Base-by-base conservation (phyloP, 2,113 vertebrate species). In the Theristicus caerulescens region DNA sequence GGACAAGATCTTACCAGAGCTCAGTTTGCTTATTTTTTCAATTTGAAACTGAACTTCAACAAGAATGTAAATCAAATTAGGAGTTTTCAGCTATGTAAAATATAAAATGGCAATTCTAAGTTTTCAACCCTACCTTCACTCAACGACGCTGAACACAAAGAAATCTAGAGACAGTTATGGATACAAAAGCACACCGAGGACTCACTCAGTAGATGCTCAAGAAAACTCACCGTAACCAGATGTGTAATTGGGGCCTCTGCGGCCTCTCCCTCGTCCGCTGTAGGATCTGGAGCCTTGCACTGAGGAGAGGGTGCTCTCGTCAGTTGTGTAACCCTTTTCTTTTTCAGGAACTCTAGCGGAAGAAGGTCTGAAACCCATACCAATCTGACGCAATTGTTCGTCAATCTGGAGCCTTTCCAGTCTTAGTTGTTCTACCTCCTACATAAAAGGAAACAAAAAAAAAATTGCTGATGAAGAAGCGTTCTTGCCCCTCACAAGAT, bases 391-490 rank as follows among this genome's bases (percentile, higher is more conserved):
- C 46, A 99, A 95, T 73, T 99, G 99, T 54, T 99, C 99, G 34
- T 99, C 99, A 16, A 99, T 99, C 96, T 99, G 99, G 92, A 99
- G 98, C 78, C 99, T 98, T 97, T 99, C 99, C 98, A 99, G 96
- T 84, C 99, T 98, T 94, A 99, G 98, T 44, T 99, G 99, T 93
- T 99, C 99, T n/a, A 99, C 99, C 97, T 99, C 99, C 99, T 99
- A 94, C 10, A 40, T 47, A 44, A 58, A 78, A 88, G 51, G 71
- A 76, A 91, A 92, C 46, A 91, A 55, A 59, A 52, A 49, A 29
- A 3, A 88, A 31, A 4, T 6, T 34, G 54, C 21, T 47, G 38
- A 57, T 18, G 34, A 77, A 91, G n/a, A 61, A 57, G 34, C 0
- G 0, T n/a, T 84, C 34, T 32, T 65, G 31, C n/a, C n/a, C 47